phyloP scores from a whole-genome alignment of 1,140 invertebrate genomes.

The Drosophila lacteicornis region DNA sequence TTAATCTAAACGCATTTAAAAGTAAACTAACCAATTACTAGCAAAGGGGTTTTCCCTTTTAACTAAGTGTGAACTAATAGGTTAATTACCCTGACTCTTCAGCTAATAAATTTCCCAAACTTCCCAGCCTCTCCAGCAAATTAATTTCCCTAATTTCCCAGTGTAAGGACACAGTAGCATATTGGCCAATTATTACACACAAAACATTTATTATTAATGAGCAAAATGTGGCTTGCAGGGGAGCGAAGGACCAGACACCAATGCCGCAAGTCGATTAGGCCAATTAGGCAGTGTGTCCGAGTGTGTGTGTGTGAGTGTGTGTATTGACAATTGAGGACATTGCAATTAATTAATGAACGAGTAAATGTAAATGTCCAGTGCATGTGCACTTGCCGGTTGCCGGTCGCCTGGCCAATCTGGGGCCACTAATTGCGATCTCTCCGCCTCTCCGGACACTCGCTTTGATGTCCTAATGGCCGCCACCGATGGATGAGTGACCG shows the following conservation, averaged over 20 bases:
- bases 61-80: too few relatives aligned
- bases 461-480: slow-evolving; percentile 45
- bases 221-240: slow-evolving; percentile 2
- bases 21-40: too few relatives aligned
- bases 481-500: slow-evolving; percentile 15
- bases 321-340: slow-evolving; percentile 68
- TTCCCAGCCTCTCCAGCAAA: not conserved
- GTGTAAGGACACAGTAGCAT: slow-evolving; percentile 13
- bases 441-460: slow-evolving; percentile 5
- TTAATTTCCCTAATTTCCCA: not conserved
- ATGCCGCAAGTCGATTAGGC: slow-evolving; percentile 69
- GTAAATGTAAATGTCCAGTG: slow-evolving; percentile 54
- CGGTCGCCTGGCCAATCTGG: slow-evolving; percentile 17
- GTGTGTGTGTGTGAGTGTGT: slow-evolving; percentile 3
- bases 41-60: too few relatives aligned
- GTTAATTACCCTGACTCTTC: too few relatives aligned
- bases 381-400: slow-evolving; percentile 29
- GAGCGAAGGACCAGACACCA: not conserved
- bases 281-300: slow-evolving; percentile 57
- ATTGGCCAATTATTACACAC: slow-evolving; percentile 60
- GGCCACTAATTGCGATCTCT: slow-evolving; percentile 59
- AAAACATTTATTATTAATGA: slow-evolving; percentile 76
- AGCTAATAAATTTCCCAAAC: too few relatives aligned
- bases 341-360: slow-evolving; percentile 76
- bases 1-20: too few relatives aligned